phyloP scores from a whole-genome alignment of 1,140 invertebrate species.

The Leptinotarsa defecta region DNA sequence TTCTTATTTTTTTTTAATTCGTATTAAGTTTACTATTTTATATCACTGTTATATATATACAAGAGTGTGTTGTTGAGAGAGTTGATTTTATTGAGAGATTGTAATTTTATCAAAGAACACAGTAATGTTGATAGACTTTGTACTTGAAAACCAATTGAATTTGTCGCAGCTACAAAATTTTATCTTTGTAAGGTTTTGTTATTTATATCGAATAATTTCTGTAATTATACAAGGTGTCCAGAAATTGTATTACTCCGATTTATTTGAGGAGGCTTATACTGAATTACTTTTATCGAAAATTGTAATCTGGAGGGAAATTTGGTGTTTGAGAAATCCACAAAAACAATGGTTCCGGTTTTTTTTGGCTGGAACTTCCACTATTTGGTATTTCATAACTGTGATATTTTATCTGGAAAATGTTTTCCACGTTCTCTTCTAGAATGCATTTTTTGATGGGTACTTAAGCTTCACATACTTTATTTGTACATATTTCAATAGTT shows the following conservation, averaged over 20 bases:
- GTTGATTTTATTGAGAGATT: slow-evolving; percentile 24
- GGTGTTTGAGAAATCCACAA: neutral
- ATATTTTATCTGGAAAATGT: neutral
- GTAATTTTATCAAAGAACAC: slow-evolving; percentile 10
- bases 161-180: slow-evolving; percentile 15
- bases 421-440: neutral
- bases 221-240: slow-evolving; percentile 11
- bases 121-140: neutral
- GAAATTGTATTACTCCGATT: neutral
- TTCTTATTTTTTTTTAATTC: slow-evolving; percentile 18
- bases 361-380: neutral
- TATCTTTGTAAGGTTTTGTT: neutral
- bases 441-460: neutral
- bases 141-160: neutral
- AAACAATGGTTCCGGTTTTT: neutral
- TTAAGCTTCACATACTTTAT: neutral
- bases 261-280: too few relatives aligned
- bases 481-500: slow-evolving; percentile 7
- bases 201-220: slow-evolving; percentile 7
- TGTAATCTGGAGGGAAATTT: too few relatives aligned
- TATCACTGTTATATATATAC: slow-evolving; percentile 23
- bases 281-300: too few relatives aligned
- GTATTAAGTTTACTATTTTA: slow-evolving; percentile 27
- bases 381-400: neutral
- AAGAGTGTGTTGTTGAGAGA: slow-evolving; percentile 22